Conservation (phyloP, 2,113 vertebrate genomes). For the Daphoenositta chrysoptera region DNA sequence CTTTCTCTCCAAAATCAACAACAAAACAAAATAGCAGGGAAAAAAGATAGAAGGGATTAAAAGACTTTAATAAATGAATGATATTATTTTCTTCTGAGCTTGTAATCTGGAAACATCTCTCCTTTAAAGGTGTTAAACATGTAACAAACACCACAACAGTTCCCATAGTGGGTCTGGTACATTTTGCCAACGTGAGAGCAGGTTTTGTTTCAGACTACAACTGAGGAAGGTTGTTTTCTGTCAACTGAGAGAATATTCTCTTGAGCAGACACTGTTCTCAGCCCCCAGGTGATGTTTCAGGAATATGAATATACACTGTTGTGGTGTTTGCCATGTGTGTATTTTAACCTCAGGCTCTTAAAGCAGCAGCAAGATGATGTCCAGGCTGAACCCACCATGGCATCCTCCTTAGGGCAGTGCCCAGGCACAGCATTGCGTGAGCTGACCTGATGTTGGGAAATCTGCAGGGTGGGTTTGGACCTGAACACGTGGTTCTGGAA, state of each 20-base stretch:
- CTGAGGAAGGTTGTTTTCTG: neutral
- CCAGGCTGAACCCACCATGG: neutral
- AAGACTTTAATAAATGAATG: neutral
- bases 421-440: neutral
- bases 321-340: neutral
- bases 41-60: neutral
- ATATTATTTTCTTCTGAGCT: neutral
- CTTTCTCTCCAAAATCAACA: slow-evolving; percentile 14
- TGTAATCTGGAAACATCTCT: neutral
- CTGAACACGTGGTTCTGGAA: neutral
- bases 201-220: neutral
- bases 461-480: neutral
- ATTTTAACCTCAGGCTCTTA: neutral
- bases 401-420: neutral
- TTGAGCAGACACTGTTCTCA: neutral
- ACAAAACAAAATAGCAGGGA: neutral
- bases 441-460: neutral
- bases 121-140: neutral
- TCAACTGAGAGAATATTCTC: neutral
- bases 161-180: neutral
- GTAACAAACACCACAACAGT: neutral
- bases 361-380: neutral
- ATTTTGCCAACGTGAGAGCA: neutral
- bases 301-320: neutral
- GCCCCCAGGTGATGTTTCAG: neutral